phyloP scores from a whole-genome alignment of 1,140 invertebrate species.

The Drosophila simulans region DNA sequence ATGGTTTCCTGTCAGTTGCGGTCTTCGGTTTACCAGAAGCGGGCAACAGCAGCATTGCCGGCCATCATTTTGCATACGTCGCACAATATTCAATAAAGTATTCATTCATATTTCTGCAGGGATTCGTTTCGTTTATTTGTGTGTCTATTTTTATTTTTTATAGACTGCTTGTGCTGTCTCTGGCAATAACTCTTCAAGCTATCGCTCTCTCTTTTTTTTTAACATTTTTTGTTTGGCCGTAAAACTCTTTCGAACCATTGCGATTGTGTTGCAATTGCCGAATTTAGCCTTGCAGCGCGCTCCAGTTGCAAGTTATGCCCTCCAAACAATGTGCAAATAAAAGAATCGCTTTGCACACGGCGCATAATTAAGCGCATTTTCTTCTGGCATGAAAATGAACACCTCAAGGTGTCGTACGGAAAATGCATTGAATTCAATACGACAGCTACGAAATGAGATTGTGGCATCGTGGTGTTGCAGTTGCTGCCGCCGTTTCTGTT shows the following conservation, averaged over 20 bases:
- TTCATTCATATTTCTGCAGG: slow-evolving; percentile 71
- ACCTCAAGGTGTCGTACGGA: slow-evolving; percentile 72
- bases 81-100: slow-evolving; percentile 79
- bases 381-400: slow-evolving; percentile 81
- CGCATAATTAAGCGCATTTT: slow-evolving; percentile 80
- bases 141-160: background rate
- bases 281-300: slow-evolving; percentile 62
- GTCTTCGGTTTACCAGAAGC: slow-evolving; percentile 71
- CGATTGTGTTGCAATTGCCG: slow-evolving; percentile 46
- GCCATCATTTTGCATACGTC: slow-evolving; percentile 68
- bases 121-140: slow-evolving; percentile 25
- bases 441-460: slow-evolving; percentile 52
- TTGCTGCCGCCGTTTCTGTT: background rate
- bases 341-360: slow-evolving; percentile 53
- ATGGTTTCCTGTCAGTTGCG: slow-evolving; percentile 80
- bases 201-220: slow-evolving; percentile 23
- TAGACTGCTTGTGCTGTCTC: slow-evolving; percentile 10
- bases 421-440: slow-evolving; percentile 77
- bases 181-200: slow-evolving; percentile 52
- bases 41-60: slow-evolving; percentile 28
- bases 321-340: slow-evolving; percentile 50
- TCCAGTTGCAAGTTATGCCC: slow-evolving; percentile 75
- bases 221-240: slow-evolving; percentile 35
- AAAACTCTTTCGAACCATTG: slow-evolving; percentile 37
- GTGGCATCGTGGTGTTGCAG: slow-evolving; percentile 43